These are phyloP conservation scores for Theocolax elegans DNA, from an alignment of 1,140 invertebrate species.

Conservation along the genomic window DNA sequence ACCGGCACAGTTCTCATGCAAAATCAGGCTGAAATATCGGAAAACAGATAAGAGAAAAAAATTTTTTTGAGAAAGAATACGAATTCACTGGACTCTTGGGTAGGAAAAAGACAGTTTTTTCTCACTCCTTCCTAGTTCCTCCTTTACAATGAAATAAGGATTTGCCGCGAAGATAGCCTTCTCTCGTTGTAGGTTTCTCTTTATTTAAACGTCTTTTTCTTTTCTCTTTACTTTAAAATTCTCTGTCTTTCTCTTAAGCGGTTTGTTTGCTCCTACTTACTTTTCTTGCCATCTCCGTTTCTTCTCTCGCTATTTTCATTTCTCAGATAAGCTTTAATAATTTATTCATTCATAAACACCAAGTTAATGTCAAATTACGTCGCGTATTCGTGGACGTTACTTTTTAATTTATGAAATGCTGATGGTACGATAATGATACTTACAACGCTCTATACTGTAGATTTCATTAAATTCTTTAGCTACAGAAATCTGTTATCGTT, in stretches of 20 bases:
- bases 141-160: background rate
- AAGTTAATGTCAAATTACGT: background rate
- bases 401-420: too few relatives aligned
- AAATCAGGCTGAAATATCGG: background rate
- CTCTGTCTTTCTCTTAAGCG: background rate
- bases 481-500: too few relatives aligned
- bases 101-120: too few relatives aligned
- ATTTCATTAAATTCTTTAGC: too few relatives aligned
- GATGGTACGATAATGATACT: too few relatives aligned
- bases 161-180: background rate
- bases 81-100: too few relatives aligned
- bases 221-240: background rate
- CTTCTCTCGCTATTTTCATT: background rate
- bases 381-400: background rate
- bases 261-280: background rate
- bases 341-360: background rate
- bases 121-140: background rate
- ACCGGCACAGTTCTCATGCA: background rate
- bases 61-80: too few relatives aligned
- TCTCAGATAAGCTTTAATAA: background rate
- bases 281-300: background rate
- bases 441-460: too few relatives aligned
- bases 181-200: background rate
- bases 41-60: background rate
- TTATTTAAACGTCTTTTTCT: conserved; percentile 18